These are phyloP conservation scores for Peromyscus nudipes DNA, from an alignment of 2,797 vertebrate species.

Conservation along the genomic window DNA sequence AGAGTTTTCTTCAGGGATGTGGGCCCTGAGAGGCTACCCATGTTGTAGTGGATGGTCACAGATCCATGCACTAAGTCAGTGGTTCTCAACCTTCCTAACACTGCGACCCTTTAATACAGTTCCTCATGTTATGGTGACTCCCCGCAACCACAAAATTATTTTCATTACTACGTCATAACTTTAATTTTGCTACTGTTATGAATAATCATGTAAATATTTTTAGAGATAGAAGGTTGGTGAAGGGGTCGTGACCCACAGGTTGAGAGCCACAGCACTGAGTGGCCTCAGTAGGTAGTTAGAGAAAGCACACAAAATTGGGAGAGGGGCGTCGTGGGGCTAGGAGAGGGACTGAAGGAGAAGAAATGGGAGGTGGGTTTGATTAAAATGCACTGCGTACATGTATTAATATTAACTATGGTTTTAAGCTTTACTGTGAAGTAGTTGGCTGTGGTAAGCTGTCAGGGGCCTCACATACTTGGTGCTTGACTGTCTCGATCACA, in stretches of 20 bases:
- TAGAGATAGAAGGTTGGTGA: no score
- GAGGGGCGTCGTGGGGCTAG: neutral
- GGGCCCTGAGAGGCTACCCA: neutral
- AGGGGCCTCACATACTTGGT: neutral
- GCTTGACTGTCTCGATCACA: neutral
- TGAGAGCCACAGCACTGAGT: neutral
- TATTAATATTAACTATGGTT: neutral
- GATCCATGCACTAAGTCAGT: neutral
- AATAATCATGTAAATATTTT: no score
- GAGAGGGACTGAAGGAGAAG: neutral
- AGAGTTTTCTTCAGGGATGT: neutral
- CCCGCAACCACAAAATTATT: no score
- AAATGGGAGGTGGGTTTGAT: neutral
- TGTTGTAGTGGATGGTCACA: neutral
- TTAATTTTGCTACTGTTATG: no score
- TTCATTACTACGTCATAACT: no score
- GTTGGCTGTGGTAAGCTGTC: neutral
- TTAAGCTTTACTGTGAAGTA: neutral
- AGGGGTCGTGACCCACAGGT: no score
- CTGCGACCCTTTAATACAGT: neutral
- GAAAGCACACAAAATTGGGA: no score
- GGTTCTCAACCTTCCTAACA: neutral
- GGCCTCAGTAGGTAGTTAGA: neutral
- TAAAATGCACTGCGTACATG: neutral
- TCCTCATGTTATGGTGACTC: neutral